Evolutionary conservation across 2,888 invertebrate genomes (phyloP), one percentile per base, ranked within the genome.

Genomic region (Salticus scenicus): DNA sequence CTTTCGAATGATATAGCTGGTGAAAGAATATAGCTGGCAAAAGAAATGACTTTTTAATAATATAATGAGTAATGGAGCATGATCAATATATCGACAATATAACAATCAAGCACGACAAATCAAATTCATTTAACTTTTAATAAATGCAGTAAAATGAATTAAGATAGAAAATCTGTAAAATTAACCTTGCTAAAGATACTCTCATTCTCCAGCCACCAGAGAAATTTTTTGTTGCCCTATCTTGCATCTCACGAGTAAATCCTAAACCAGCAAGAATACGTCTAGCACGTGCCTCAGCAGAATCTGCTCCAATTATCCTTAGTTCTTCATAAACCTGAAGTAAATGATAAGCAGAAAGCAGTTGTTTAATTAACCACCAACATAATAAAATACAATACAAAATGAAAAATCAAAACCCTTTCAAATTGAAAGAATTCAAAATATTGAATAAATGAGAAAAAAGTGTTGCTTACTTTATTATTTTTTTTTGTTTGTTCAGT

Each of bases 181-280:
- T n/a, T 20, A 75, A 91, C 91, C 98, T 94, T 0, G 98, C 99
- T 63, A 99, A 92, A 0, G 98, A 99, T 4, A 99, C 98, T 90
- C 99, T 95, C 99, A 99, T 99, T 88, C 99, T 94, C 99, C 99
- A 99, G 69, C 99, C 99, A 89, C 94, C 94, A 80, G 94, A 94
- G 89, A 94, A 93, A 89, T 93, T 92, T 89, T 93, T 93, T 1
- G 94, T 94, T 0, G 97, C 94, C 87, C 98, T 93, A 91, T 98
- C 93, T 92, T 98, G 98, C 94, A 94, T 94, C 84, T 92, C 92
- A 66, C 91, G 91, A 0, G 91, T 96, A 92, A 99, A 99, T 64
- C 99, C 99, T 77, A 99, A 93, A 95, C 99, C 99, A 87, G 99
- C 98, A 66, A 99, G 92, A 90, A 99, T 99, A 84, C 99, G 94